Conservation (phyloP, 2,797 vertebrate genomes). For the Streptopelia turtur region DNA sequence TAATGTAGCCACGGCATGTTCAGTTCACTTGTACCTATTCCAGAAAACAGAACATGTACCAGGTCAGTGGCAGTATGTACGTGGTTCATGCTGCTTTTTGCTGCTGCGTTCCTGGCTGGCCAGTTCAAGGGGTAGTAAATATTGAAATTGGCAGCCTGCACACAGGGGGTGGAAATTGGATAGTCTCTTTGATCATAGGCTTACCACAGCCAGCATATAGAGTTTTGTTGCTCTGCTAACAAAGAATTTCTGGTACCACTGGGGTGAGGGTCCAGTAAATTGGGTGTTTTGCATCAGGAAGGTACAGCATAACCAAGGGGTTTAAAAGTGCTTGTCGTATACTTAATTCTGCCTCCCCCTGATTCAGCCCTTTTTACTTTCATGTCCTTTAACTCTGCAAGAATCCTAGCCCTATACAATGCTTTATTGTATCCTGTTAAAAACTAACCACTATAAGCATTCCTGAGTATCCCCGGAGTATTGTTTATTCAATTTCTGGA, state of each 20-base stretch:
- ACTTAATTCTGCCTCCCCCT: neutral
- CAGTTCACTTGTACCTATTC: neutral
- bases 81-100: neutral
- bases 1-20: neutral
- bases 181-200: neutral
- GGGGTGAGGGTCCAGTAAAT: neutral
- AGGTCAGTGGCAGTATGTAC: neutral
- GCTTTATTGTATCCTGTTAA: neutral
- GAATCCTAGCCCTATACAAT: neutral
- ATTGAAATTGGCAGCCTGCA: conserved; percentile 61
- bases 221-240: neutral
- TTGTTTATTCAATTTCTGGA: conserved; percentile 22
- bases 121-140: conserved; percentile 56
- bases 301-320: neutral
- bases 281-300: neutral
- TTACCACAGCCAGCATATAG: neutral
- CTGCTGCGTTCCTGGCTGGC: conserved; percentile 3
- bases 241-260: neutral
- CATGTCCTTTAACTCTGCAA: neutral
- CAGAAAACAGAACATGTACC: neutral
- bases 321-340: neutral
- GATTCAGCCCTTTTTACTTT: neutral
- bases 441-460: conserved; percentile 25
- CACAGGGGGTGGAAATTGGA: conserved; percentile 42
- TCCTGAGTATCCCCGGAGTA: conserved; percentile 13